Evolutionary conservation across 1,140 invertebrate species (phyloP).

Genomic region (Drosophila setifemur): DNA sequence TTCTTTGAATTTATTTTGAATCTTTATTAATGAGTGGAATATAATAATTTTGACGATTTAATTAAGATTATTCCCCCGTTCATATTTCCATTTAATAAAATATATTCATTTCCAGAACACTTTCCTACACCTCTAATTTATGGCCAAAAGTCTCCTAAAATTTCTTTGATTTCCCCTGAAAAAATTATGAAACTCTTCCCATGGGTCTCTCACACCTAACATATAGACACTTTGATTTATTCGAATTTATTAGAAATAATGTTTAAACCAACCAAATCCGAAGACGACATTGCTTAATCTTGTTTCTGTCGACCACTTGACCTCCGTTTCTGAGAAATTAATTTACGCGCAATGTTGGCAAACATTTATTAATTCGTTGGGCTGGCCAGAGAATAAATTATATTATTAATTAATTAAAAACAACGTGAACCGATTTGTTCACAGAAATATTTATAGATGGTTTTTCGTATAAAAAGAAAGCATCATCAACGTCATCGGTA

Average conservation of each 20-base stretch:
- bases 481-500: constrained; percentile 24
- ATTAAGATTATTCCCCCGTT: no score
- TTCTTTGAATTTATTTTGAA: background rate
- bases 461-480: constrained; percentile 16
- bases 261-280: constrained; percentile 1
- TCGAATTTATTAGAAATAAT: constrained; percentile 35
- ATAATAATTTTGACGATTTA: no score
- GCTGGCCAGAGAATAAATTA: constrained; percentile 28
- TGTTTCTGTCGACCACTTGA: constrained; percentile 38
- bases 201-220: constrained; percentile 36
- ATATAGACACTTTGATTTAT: constrained; percentile 49
- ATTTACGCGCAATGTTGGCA: constrained; percentile 25
- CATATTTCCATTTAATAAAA: background rate
- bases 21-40: no score
- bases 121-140: constrained; percentile 19
- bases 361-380: constrained; percentile 56
- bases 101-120: background rate
- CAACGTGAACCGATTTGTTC: constrained; percentile 53
- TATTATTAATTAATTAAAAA: constrained; percentile 60
- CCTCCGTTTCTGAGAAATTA: constrained; percentile 28
- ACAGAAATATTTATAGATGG: constrained; percentile 25
- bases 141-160: constrained; percentile 17
- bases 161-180: constrained; percentile 11
- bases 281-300: constrained; percentile 41
- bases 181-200: constrained; percentile 53